Evolutionary conservation across 2,113 vertebrate genomes (phyloP).

Genomic region (Danio rerio): DNA sequence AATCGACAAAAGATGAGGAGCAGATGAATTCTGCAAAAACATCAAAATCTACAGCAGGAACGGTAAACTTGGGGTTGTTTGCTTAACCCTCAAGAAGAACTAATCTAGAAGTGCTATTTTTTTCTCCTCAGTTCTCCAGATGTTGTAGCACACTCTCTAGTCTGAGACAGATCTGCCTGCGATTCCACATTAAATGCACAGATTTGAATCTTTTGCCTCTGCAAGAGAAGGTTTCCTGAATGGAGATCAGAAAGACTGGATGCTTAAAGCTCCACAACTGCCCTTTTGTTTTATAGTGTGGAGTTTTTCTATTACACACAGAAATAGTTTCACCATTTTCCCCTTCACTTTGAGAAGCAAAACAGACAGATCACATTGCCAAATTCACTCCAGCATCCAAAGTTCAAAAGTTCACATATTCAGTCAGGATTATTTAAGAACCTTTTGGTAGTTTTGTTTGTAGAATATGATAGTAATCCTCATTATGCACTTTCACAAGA

Average conservation of each 20-base stretch:
- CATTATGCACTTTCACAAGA: not conserved
- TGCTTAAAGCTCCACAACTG: conserved; percentile 34
- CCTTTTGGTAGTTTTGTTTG: not conserved
- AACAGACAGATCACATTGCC: not conserved
- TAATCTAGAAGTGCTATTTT: conserved; percentile 28
- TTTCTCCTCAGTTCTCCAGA: conserved; percentile 41
- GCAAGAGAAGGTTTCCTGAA: conserved; percentile 49
- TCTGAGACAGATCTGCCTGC: conserved; percentile 49
- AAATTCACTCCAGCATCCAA: conserved; percentile 19
- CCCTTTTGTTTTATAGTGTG: conserved; percentile 32
- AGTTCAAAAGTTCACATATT: not conserved
- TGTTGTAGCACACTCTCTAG: conserved; percentile 34
- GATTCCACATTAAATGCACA: conserved; percentile 45
- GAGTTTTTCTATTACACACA: conserved; percentile 30
- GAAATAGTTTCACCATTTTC: conserved; percentile 35
- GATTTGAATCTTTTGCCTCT: conserved; percentile 53
- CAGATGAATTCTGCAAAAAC: conserved; percentile 5
- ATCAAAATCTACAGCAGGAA: not conserved
- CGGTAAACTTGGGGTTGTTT: conserved; percentile 20
- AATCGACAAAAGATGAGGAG: conserved; percentile 13
- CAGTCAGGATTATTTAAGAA: not conserved
- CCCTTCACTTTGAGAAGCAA: conserved; percentile 19
- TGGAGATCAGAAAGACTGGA: conserved; percentile 37
- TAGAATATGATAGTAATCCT: not conserved
- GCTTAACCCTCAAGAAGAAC: conserved; percentile 38